Conservation (phyloP, 2,888 invertebrate genomes). For the Chymomyza amoena region DNA sequence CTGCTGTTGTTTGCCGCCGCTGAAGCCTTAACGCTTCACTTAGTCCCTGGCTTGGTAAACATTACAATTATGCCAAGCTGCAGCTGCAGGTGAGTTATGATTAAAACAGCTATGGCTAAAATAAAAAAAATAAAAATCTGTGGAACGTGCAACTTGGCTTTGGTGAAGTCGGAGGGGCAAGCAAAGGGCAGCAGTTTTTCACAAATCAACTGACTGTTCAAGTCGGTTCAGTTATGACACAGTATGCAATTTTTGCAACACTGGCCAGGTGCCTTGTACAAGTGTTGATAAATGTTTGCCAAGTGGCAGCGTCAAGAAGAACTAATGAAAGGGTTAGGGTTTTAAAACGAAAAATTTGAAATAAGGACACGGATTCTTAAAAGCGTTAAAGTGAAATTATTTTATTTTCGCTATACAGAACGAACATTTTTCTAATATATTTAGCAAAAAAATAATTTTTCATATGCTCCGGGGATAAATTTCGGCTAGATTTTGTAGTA, state of each 20-base stretch:
- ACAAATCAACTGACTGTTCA: slow-evolving; percentile 54
- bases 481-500: no score
- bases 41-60: slow-evolving; percentile 57
- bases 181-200: slow-evolving; percentile 36
- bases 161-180: neutral
- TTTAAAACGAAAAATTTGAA: neutral
- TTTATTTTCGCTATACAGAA: no score
- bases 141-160: neutral
- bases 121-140: neutral
- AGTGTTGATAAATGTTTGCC: slow-evolving; percentile 49
- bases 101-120: slow-evolving; percentile 42
- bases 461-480: no score
- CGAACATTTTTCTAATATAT: no score
- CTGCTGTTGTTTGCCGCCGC: slow-evolving; percentile 23
- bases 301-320: slow-evolving; percentile 11
- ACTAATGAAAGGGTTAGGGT: neutral
- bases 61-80: slow-evolving; percentile 64
- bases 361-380: no score
- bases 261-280: slow-evolving; percentile 2
- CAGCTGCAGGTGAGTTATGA: slow-evolving; percentile 55
- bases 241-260: slow-evolving; percentile 3
- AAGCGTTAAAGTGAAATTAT: no score
- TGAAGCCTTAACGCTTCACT: slow-evolving; percentile 64
- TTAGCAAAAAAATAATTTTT: no score
- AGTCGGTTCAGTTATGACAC: slow-evolving; percentile 55